Conservation (phyloP, 2,888 invertebrate genomes). For the Kuschelorhynchus macadamiae region DNA sequence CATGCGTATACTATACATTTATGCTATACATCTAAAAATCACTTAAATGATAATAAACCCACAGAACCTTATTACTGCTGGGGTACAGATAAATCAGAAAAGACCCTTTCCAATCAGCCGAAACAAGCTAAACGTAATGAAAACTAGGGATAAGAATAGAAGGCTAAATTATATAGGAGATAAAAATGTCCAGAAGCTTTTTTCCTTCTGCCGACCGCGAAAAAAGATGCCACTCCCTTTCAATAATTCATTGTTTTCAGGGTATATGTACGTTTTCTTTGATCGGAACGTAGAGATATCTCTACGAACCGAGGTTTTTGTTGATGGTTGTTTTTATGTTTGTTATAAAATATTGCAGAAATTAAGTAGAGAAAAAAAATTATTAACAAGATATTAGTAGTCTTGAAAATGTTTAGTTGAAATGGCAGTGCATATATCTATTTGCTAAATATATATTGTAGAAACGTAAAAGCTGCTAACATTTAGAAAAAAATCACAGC, state of each 20-base stretch:
- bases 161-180: constrained; percentile 41
- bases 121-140: constrained; percentile 46
- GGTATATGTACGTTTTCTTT: constrained; percentile 12
- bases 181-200: constrained; percentile 36
- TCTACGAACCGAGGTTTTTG: not conserved
- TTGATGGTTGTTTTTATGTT: not conserved
- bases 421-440: no score
- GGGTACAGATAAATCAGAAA: constrained; percentile 45
- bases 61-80: constrained; percentile 42
- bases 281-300: not conserved
- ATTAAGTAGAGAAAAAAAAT: no score
- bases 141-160: constrained; percentile 44
- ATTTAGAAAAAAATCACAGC: no score
- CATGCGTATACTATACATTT: no score
- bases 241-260: constrained; percentile 30
- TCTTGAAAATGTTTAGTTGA: no score
- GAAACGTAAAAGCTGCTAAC: no score
- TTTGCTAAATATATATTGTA: no score
- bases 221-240: constrained; percentile 18
- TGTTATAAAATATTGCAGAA: not conserved
- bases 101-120: constrained; percentile 42
- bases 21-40: constrained; percentile 32
- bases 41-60: constrained; percentile 44
- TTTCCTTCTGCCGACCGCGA: constrained; percentile 7
- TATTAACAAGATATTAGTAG: no score